A percentile compares a stretch with the other conserved stretches of the same genome.
These are phyloP conservation scores for Holcopasites calliopsidis DNA, from an alignment of 1,140 invertebrate species.

Conservation along the genomic window DNA sequence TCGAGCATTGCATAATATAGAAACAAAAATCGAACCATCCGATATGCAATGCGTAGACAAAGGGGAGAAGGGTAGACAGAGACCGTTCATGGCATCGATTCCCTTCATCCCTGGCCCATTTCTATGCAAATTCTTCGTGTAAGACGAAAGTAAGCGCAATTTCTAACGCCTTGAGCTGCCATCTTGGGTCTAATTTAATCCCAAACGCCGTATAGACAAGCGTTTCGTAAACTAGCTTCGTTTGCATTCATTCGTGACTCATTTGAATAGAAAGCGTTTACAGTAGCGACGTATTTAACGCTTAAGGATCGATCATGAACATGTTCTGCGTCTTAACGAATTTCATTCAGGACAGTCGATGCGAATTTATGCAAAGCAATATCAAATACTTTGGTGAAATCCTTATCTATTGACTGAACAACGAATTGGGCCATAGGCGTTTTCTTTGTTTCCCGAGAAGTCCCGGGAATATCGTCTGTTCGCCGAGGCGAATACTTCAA, in stretches of 20 bases:
- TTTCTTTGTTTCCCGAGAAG: neutral
- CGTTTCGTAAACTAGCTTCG: conserved; percentile 29
- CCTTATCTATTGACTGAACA: too few species aligned
- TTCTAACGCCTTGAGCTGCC: neutral
- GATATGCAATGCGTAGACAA: neutral
- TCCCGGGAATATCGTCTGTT: neutral
- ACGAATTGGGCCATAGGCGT: too few species aligned
- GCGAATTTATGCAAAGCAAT: too few species aligned
- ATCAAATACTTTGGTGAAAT: too few species aligned
- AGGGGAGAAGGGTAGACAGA: too few species aligned
- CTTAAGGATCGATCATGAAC: conserved; percentile 22
- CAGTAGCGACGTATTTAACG: conserved; percentile 29
- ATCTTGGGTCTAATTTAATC: conserved; percentile 37
- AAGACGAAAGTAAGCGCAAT: neutral
- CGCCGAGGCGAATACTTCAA: neutral
- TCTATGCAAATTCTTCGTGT: conserved; percentile 8
- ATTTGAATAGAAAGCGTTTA: conserved; percentile 60
- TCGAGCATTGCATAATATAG: conserved; percentile 14
- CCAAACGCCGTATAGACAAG: neutral
- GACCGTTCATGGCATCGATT: conserved; percentile 8
- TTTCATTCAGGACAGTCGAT: neutral
- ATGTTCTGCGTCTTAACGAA: conserved; percentile 45
- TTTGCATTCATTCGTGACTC: conserved; percentile 50
- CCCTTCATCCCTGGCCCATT: neutral
- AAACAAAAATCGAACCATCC: neutral